Conservation (phyloP, 1,140 invertebrate genomes). For the Zaprionus nigranus region DNA sequence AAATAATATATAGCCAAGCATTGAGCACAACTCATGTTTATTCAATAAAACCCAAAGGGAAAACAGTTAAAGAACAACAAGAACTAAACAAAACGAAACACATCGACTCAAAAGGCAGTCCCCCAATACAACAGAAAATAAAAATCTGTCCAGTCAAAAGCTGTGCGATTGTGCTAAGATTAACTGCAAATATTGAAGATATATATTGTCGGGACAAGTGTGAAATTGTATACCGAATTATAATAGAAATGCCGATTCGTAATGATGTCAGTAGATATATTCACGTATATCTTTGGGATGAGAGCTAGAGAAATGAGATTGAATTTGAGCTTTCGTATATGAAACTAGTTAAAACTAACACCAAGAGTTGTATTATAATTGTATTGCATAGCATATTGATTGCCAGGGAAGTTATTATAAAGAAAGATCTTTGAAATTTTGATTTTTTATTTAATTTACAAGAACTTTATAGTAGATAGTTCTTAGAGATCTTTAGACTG, state of each 20-base stretch:
- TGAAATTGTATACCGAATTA: conserved; percentile 16
- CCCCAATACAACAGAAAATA: conserved; percentile 14
- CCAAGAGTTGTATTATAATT: conserved; percentile 4
- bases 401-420: background rate
- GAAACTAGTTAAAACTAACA: background rate
- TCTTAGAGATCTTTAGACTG: background rate
- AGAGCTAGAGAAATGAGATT: background rate
- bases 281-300: background rate
- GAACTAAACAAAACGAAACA: conserved; percentile 39
- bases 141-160: conserved; percentile 20
- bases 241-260: conserved; percentile 11
- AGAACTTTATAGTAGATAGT: background rate
- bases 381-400: background rate
- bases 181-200: conserved; percentile 28
- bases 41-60: conserved; percentile 57
- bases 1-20: conserved; percentile 33
- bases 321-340: background rate
- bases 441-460: too few species aligned
- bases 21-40: conserved; percentile 61
- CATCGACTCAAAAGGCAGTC: conserved; percentile 37
- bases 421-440: background rate
- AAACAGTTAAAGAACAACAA: conserved; percentile 30
- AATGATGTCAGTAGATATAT: conserved; percentile 18
- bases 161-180: conserved; percentile 53
- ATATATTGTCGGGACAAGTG: conserved; percentile 15